A percentile compares a stretch with the other conserved stretches of the same genome.
phyloP scores from a whole-genome alignment of 37 sponge, comb jelly and placozoan genomes.

The Spongia lamella region DNA sequence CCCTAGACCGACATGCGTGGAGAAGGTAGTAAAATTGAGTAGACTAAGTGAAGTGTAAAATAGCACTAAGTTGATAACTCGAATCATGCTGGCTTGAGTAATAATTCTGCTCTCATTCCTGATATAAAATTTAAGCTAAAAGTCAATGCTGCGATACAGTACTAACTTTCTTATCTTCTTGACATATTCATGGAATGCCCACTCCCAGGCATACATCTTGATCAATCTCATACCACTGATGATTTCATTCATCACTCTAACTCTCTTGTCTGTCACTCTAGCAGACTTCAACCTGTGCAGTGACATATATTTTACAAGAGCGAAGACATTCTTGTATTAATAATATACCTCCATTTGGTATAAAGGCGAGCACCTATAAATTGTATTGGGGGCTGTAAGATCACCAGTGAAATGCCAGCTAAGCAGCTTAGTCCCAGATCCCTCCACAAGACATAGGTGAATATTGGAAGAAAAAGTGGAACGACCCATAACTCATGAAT shows the following conservation, averaged over 20 bases:
- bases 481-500: no score
- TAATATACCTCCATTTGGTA: neutral
- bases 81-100: conserved; percentile 24
- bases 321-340: neutral
- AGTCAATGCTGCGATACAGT: no score
- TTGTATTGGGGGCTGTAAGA: conserved; percentile 56
- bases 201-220: conserved; percentile 16
- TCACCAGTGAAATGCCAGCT: neutral
- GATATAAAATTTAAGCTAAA: neutral
- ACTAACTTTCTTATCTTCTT: conserved; percentile 9
- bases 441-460: conserved; percentile 39
- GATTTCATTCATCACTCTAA: conserved; percentile 5
- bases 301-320: no score
- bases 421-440: conserved; percentile 58
- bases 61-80: conserved; percentile 37
- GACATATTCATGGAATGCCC: neutral
- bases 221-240: conserved; percentile 9
- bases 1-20: conserved; percentile 25
- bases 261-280: neutral
- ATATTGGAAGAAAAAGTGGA: neutral
- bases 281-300: no score
- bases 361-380: conserved; percentile 12
- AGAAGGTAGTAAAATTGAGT: conserved; percentile 50
- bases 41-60: conserved; percentile 27
- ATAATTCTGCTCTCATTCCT: conserved; percentile 45